Evolutionary conservation across 2,888 invertebrate species (phyloP).

Genomic region (Caenorhabditis doughertyi): DNA sequence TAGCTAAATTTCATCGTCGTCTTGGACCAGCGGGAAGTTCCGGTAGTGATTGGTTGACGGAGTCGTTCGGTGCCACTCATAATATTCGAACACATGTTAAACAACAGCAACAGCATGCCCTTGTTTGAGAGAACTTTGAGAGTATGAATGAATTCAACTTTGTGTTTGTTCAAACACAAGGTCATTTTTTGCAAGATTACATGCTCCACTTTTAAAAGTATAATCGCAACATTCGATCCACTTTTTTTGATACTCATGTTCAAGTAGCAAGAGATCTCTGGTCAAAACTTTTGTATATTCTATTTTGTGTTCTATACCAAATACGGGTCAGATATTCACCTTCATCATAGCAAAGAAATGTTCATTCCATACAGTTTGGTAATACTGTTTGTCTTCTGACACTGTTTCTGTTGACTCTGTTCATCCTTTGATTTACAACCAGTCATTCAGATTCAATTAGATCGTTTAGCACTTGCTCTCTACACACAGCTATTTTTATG

Average conservation of each 20-base stretch:
- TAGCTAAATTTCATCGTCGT: constrained; percentile 60
- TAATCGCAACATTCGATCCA: not conserved
- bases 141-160: not conserved
- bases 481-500: not conserved
- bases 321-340: no score
- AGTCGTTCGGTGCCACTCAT: constrained; percentile 20
- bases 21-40: constrained; percentile 59
- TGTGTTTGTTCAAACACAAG: constrained; percentile 19
- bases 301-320: no score
- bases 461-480: not conserved
- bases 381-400: no score
- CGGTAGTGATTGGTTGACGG: constrained; percentile 52
- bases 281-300: no score
- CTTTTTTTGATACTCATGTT: constrained; percentile 1
- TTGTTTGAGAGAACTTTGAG: not conserved
- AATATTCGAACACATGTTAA: constrained; percentile 49
- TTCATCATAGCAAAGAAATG: no score
- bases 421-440: not conserved
- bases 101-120: constrained; percentile 41
- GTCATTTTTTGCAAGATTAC: constrained; percentile 11
- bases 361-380: no score
- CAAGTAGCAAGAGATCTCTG: constrained; percentile 26
- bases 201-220: constrained; percentile 6
- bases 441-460: not conserved
- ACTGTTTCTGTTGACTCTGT: no score